Base-by-base conservation (phyloP, 2,113 vertebrate species). In the Aptenodytes patagonicus region DNA sequence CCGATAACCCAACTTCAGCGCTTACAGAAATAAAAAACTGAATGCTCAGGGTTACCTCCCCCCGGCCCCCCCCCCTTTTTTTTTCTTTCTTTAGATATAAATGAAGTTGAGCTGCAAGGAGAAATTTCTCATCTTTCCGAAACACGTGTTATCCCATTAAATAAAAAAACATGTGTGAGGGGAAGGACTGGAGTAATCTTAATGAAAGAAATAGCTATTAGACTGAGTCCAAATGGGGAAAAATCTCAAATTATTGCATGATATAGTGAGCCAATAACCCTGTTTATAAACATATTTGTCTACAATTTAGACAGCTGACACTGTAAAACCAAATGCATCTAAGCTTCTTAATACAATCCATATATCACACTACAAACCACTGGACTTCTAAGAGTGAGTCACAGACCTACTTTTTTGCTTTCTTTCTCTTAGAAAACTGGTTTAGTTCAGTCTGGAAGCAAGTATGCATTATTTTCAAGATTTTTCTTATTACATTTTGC, bases 231-330 rank as follows among this genome's bases (percentile, higher is more conserved):
- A 75, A 55, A 38, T 25, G 17, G 14, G 9, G 7, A 40, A 89
- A 77, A 61, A 69, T 36, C 11, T 79, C 65, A 75, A 90, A 94
- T 69, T 88, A 81, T 60, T 77, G 34, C 11, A 72, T 75, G 55
- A 89, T 55, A 55, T 22, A 83, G 10, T n/a, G n/a, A 83, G 8
- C 7, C 9, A 90, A 72, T 88, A 87, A 76, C 84, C 28, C 31
- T 80, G 14, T 44, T 93, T 87, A 85, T 87, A 90, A 91, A 69
- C n/a, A 19, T 52, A 72, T 83, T 87, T 95, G 26, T 76, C 66
- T 78, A 65, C 18, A 83, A 42, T 71, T 89, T 60, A 65, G 40
- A 77, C 36, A 83, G 31, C 13, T 87, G 57, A 71, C 31, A 44
- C 28, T 47, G 72, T 89, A 68, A 93, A 82, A 71, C 17, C 25